Percentiles rank a stretch among this genome's conserved stretches.
Conservation (phyloP, 2,113 vertebrate species). For the Micronisus gabar region DNA sequence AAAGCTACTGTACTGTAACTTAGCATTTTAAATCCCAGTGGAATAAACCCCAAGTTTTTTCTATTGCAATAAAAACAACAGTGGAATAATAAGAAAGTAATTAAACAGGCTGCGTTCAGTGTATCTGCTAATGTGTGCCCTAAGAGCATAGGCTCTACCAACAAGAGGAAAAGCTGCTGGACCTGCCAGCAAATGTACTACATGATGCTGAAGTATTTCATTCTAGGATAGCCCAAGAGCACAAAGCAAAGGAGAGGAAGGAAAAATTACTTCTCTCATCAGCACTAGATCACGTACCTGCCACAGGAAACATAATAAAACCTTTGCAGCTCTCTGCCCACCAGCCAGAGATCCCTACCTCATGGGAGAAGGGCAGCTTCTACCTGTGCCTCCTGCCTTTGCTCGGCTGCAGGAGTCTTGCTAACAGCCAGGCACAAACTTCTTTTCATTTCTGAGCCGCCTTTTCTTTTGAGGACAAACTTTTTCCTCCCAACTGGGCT, state of each 20-base stretch:
- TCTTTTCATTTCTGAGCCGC: background rate
- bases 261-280: background rate
- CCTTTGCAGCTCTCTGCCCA: background rate
- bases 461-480: background rate
- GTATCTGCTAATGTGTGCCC: background rate
- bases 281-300: rapidly evolving
- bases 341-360: background rate
- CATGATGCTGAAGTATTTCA: background rate
- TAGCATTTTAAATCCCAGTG: background rate
- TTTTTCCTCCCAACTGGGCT: background rate
- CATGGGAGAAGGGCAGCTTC: rapidly evolving
- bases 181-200: background rate
- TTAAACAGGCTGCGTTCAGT: background rate
- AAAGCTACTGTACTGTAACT: background rate
- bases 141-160: background rate
- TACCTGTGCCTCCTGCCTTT: background rate
- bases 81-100: background rate
- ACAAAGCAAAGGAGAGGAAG: background rate
- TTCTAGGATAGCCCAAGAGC: background rate
- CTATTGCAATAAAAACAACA: background rate
- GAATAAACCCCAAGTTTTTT: background rate
- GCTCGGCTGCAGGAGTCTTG: too few species aligned
- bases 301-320: background rate
- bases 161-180: background rate
- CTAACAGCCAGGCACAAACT: background rate